Base-by-base conservation (phyloP, 2,888 invertebrate species). In the Calameuta idolon region DNA sequence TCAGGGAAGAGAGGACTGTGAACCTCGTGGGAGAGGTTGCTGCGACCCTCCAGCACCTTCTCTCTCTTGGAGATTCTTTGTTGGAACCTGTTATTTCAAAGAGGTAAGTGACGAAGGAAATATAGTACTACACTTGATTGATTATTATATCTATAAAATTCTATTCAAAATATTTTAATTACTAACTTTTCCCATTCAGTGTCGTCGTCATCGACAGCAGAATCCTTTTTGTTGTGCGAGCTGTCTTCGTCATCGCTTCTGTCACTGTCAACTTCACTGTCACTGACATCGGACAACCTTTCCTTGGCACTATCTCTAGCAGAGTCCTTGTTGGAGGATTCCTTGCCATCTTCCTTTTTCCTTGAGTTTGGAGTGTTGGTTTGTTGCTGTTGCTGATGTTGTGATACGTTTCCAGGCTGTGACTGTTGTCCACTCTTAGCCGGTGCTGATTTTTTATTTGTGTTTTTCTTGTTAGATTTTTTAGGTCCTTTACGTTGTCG, bases 1-100 rank as follows among this genome's bases (percentile, higher is more conserved):
- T 96, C 96, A 5, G 99, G 98, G 92, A 96, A 99, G 91, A 96
- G 95, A 0, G 99, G 99, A 92, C 98, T 97, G 92, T 99, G 99
- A 35, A 99, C 99, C n/a, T 96, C 94, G 91, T 99, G 99, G 23
- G 99, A 99, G 85, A 96, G 94, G 92, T 98, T 98, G 74, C 98
- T 98, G 89, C 97, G 96, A 11, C 98, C 97, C 92, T 99, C 99
- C 69, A 99, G 93, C 30, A 94, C 94, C 84, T 97, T 95, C 89
- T 98, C 98, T 33, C 97, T 93, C 89, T 97, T 97, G 85, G 96
- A 95, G 79, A 98, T 92, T 88, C 97, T 96, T 87, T 96, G 95
- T 92, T 98, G 98, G 92, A 98, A 96, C 86, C 93, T 92, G 74
- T 77, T 35, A 15, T 75, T 68, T 35, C n/a, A 23, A 23, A 35